Conservation (phyloP, 2,797 vertebrate species). For the Oryzias sinensis region DNA sequence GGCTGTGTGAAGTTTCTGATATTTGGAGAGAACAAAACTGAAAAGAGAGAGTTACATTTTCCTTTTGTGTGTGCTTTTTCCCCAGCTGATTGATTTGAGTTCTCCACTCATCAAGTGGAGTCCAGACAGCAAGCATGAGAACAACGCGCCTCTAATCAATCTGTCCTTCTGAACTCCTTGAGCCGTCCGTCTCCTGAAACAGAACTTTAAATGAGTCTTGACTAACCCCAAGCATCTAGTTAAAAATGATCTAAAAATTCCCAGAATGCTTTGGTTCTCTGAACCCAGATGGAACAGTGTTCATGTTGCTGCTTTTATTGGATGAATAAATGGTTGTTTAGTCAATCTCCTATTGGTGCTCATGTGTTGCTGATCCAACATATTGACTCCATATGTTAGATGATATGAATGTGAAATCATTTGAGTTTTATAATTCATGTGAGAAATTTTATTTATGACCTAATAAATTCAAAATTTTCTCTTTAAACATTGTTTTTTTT, state of each 20-base stretch:
- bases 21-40: neutral
- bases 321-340: slow-evolving; percentile 56
- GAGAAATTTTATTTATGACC: too few species aligned
- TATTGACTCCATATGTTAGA: neutral
- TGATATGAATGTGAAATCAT: too few species aligned
- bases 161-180: slow-evolving; percentile 70
- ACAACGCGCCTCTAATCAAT: slow-evolving; percentile 72
- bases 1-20: neutral
- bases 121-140: slow-evolving; percentile 75
- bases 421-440: too few species aligned
- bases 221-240: slow-evolving; percentile 7
- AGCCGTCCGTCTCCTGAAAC: slow-evolving; percentile 13
- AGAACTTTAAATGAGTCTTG: neutral
- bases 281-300: slow-evolving; percentile 32
- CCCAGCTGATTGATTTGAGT: slow-evolving; percentile 79
- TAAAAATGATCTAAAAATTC: slow-evolving; percentile 36
- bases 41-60: too few species aligned
- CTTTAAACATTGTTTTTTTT: too few species aligned
- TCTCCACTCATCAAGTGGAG: slow-evolving; percentile 83
- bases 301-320: slow-evolving; percentile 45
- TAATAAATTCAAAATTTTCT: too few species aligned
- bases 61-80: neutral
- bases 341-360: neutral
- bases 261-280: slow-evolving; percentile 6
- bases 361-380: neutral